A percentile compares a stretch with the other conserved stretches of the same genome.
phyloP scores from a whole-genome alignment of 1,140 invertebrate species.

The Rhyzopertha dominica region DNA sequence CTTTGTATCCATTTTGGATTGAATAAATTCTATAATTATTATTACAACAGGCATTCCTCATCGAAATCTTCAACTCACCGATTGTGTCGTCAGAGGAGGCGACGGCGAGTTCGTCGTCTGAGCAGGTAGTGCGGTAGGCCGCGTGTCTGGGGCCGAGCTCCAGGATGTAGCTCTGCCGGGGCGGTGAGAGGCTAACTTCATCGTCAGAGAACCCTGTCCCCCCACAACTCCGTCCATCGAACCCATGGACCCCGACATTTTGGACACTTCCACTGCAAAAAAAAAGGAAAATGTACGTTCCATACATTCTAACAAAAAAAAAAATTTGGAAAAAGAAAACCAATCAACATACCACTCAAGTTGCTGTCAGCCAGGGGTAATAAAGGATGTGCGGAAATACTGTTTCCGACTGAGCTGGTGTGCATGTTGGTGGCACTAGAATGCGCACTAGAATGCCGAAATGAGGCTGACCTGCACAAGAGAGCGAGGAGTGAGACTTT shows the following conservation, averaged over 20 bases:
- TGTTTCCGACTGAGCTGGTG: constrained; percentile 45
- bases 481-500: constrained; percentile 44
- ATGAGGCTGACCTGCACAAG: constrained; percentile 46
- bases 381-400: constrained; percentile 46
- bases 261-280: constrained; percentile 43
- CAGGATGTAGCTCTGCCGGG: constrained; percentile 45
- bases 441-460: constrained; percentile 45
- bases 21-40: no score
- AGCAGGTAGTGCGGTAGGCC: constrained; percentile 37
- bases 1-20: no score
- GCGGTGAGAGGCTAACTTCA: constrained; percentile 45
- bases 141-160: constrained; percentile 43
- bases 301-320: constrained; percentile 4
- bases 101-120: constrained; percentile 45
- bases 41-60: no score
- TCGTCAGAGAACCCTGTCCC: constrained; percentile 45
- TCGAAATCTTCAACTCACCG: no score
- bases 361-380: constrained; percentile 45
- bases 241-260: constrained; percentile 44
- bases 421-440: constrained; percentile 44
- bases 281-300: no score
- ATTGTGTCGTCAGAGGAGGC: constrained; percentile 46
- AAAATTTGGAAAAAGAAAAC: constrained; percentile 7
- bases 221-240: constrained; percentile 39
- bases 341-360: constrained; percentile 42